Conservation (phyloP, 2,113 vertebrate genomes). For the Bufo gargarizans region DNA sequence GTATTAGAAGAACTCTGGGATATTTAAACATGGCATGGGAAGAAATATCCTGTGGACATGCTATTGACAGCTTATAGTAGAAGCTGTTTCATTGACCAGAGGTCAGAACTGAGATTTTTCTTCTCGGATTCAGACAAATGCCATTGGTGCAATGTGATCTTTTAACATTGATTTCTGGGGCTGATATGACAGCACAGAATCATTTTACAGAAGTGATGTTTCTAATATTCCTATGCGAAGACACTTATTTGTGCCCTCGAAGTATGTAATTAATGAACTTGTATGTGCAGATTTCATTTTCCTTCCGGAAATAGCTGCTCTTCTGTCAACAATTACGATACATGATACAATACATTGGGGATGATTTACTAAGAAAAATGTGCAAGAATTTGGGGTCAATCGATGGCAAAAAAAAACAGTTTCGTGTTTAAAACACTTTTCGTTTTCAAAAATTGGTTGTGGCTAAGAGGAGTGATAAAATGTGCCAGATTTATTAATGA, state of each 20-base stretch:
- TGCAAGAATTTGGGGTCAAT: too few species aligned
- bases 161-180: slow-evolving; percentile 23
- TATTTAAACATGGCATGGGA: neutral
- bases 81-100: slow-evolving; percentile 26
- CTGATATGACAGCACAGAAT: neutral
- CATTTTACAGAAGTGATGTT: neutral
- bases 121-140: slow-evolving; percentile 21
- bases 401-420: too few species aligned
- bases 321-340: neutral
- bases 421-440: too few species aligned
- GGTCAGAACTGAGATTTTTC: slow-evolving; percentile 14
- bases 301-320: neutral
- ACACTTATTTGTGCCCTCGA: neutral
- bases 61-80: neutral
- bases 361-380: too few species aligned
- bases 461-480: too few species aligned
- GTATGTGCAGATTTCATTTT: slow-evolving; percentile 15
- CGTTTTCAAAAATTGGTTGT: too few species aligned
- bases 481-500: too few species aligned
- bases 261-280: neutral
- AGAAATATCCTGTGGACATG: neutral
- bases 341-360: too few species aligned
- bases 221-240: neutral
- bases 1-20: neutral
- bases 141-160: neutral